Evolutionary conservation across 2,888 invertebrate species (phyloP).

Genomic region (Pardosa pseudoannulata): DNA sequence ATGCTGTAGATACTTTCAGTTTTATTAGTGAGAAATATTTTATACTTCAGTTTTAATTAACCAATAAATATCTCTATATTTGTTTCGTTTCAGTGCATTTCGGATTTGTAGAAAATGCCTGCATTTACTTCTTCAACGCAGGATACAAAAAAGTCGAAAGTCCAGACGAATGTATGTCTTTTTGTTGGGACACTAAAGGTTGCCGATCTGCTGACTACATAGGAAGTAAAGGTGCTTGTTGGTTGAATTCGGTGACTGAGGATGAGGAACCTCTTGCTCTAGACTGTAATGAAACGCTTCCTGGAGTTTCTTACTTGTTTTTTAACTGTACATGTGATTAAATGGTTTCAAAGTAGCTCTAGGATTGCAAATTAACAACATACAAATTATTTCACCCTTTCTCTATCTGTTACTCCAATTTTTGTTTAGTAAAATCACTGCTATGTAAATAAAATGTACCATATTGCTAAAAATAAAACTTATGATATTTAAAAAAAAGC

Average conservation of each 20-base stretch:
- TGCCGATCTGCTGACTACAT: slow-evolving; percentile 67
- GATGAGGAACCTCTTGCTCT: slow-evolving; percentile 58
- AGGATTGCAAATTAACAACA: too few relatives aligned
- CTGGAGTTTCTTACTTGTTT: slow-evolving; percentile 58
- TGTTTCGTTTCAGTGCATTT: slow-evolving; percentile 55
- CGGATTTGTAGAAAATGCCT: slow-evolving; percentile 50
- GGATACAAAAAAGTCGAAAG: slow-evolving; percentile 54
- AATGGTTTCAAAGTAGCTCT: not conserved
- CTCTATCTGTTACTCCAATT: too few relatives aligned
- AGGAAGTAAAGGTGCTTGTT: slow-evolving; percentile 42
- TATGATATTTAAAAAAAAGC: too few relatives aligned
- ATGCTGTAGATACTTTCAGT: too few relatives aligned
- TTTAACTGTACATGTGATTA: slow-evolving; percentile 64
- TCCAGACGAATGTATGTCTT: slow-evolving; percentile 57
- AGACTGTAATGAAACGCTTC: slow-evolving; percentile 58
- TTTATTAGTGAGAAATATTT: too few relatives aligned
- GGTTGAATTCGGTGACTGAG: slow-evolving; percentile 59
- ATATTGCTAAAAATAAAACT: too few relatives aligned
- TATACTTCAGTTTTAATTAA: too few relatives aligned
- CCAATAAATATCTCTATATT: too few relatives aligned
- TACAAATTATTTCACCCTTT: not conserved
- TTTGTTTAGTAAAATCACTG: too few relatives aligned
- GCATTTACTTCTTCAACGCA: slow-evolving; percentile 63
- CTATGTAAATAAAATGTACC: too few relatives aligned
- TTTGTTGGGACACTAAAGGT: slow-evolving; percentile 63